Conservation (phyloP, 1,140 invertebrate species). For the Penaeus vannamei region DNA sequence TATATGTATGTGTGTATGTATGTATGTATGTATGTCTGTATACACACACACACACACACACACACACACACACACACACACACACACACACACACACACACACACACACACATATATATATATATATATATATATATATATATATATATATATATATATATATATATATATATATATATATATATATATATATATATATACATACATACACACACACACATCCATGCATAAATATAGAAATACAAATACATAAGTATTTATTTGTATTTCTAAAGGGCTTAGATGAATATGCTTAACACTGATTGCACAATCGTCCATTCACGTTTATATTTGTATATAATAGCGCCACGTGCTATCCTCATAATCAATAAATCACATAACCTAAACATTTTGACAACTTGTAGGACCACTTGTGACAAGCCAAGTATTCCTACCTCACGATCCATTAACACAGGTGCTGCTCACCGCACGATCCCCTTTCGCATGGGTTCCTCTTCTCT, state of each 20-base stretch:
- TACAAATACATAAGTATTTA: constrained; percentile 13
- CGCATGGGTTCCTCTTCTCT: no score
- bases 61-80: constrained; percentile 3
- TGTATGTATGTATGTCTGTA: neutral
- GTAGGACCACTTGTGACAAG: no score
- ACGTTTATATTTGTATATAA: no score
- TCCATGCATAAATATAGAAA: neutral
- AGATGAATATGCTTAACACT: no score
- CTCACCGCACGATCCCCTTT: no score
- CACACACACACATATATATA: constrained; percentile 14
- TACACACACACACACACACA: neutral
- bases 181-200: constrained; percentile 16
- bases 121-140: neutral
- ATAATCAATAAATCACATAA: no score
- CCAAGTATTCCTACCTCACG: no score
- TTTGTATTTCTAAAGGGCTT: neutral
- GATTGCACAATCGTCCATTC: no score
- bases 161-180: neutral
- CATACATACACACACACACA: neutral
- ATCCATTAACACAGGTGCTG: no score
- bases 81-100: constrained; percentile 28
- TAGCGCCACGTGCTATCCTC: no score
- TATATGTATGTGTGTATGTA: neutral
- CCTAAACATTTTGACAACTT: no score
- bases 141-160: neutral